Percentiles rank a stretch among this genome's conserved stretches.
These are phyloP conservation scores for Porites australiensis DNA, from an alignment of 64 coral and sea anemone species.

Conservation along the genomic window DNA sequence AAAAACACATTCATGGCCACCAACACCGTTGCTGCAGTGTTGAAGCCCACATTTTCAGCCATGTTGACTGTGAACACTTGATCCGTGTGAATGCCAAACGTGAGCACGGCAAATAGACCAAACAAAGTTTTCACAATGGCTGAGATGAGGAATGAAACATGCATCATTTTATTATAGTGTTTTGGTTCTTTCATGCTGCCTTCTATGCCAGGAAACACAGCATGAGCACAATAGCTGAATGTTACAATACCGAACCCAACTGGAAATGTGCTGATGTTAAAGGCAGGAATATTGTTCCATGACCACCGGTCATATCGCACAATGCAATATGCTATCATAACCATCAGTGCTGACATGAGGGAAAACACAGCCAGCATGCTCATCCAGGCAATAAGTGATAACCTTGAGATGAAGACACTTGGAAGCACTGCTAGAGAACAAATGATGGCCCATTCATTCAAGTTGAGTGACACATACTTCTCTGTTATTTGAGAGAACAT, in stretches of 20 bases:
- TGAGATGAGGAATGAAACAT: conserved; percentile 83
- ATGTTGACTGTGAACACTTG: conserved; percentile 94
- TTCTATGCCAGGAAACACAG: conserved; percentile 93
- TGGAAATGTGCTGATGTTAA: conserved; percentile 83
- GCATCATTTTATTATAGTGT: conserved; percentile 90
- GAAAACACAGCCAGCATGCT: conserved; percentile 96
- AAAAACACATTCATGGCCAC: conserved; percentile 93
- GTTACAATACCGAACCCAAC: conserved; percentile 94
- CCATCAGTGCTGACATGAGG: conserved; percentile 82
- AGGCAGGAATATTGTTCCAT: conserved; percentile 69
- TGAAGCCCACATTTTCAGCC: conserved; percentile 76
- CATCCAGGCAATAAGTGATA: conserved; percentile 96
- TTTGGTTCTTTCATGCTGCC: conserved; percentile 90
- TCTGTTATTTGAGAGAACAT: conserved; percentile 87
- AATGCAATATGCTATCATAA: conserved; percentile 87
- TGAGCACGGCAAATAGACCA: conserved; percentile 83
- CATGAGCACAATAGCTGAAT: conserved; percentile 96
- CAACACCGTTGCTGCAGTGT: conserved; percentile 78
- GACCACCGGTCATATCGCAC: conserved; percentile 57
- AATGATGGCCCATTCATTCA: conserved; percentile 88
- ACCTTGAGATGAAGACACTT: conserved; percentile 83
- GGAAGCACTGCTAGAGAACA: conserved; percentile 82
- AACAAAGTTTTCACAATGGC: conserved; percentile 80
- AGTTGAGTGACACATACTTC: conserved; percentile 69
- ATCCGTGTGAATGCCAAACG: conserved; percentile 81